Conservation (phyloP, 2,888 invertebrate genomes). For the Himalopsyche anomala region DNA sequence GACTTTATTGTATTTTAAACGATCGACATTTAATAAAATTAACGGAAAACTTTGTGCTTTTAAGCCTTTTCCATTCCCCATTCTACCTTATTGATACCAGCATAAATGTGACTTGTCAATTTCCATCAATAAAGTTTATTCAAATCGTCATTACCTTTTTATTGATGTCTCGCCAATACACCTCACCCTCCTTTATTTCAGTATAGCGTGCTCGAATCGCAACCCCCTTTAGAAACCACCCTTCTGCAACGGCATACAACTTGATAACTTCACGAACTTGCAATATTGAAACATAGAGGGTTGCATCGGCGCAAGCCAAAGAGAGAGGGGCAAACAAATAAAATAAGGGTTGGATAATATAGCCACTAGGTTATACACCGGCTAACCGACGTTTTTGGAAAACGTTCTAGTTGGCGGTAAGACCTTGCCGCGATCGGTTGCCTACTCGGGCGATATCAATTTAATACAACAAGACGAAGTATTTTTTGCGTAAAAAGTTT, state of each 20-base stretch:
- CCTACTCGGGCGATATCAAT: conserved; percentile 29
- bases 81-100: background rate
- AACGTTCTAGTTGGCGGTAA: conserved; percentile 59
- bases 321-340: conserved; percentile 19
- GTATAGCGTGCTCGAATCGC: conserved; percentile 31
- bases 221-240: conserved; percentile 50
- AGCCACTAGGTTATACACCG: conserved; percentile 25
- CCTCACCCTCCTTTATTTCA: background rate
- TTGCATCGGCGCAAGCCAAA: conserved; percentile 16
- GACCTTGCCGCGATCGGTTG: conserved; percentile 54
- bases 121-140: conserved; percentile 20
- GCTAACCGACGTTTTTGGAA: conserved; percentile 49
- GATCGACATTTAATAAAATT: too few relatives aligned
- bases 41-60: too few relatives aligned
- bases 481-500: conserved; percentile 54
- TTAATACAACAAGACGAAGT: background rate
- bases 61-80: background rate
- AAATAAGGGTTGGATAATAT: conserved; percentile 51
- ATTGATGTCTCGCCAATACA: conserved; percentile 13
- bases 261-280: conserved; percentile 42
- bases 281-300: conserved; percentile 46
- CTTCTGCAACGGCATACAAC: conserved; percentile 15
- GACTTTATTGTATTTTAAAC: too few relatives aligned
- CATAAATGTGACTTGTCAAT: background rate
- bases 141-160: conserved; percentile 28